Evolutionary conservation across 2,797 vertebrate species (phyloP), one percentile per base, ranked within the genome.

Genomic region (Gobionotothen gibberifrons): DNA sequence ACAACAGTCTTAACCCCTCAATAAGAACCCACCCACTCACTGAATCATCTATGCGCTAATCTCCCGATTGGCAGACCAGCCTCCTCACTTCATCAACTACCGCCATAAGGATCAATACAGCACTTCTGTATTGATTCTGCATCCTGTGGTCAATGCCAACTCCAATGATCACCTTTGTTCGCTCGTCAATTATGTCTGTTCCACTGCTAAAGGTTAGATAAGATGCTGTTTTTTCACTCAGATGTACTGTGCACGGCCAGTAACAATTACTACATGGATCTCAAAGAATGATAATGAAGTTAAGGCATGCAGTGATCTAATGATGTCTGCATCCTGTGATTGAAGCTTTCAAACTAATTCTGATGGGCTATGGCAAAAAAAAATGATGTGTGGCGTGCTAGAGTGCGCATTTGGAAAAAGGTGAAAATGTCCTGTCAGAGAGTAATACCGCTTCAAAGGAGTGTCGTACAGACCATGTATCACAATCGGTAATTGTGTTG

Each of bases 21-120:
- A 71, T 77, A 69, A 81, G 76, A 76, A 70, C 48, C 22, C 47
- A 66, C 72, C 69, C 48, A 48, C 69, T 76, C 63, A 58, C 19
- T 70, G 69, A 74, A 72, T 73, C 61, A 66, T 68, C 29, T 48
- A 21, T n/a, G 71, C 7, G 3, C 40, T 76, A 80, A 81, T 80
- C 70, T 75, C 60, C 39, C 39, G 16, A 74, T 63, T 67, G 77
- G 59, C 77, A 73, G 72, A 43, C 42, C 9, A 76, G 69, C 76
- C 68, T 79, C 82, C 73, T 73, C 82, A 91, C 87, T 90, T 90
- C 87, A 89, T 89, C 91, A 92, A 73, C 85, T 72, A 52, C 73
- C 15, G 17, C 76, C 84, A 63, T 53, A 39, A 59, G 72, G 85
- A 87, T 93, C 90, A 71, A 92, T 91, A 71, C 74, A 64, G 85